Base-by-base conservation (phyloP, 2,113 vertebrate genomes). In the Prunella himalayana region DNA sequence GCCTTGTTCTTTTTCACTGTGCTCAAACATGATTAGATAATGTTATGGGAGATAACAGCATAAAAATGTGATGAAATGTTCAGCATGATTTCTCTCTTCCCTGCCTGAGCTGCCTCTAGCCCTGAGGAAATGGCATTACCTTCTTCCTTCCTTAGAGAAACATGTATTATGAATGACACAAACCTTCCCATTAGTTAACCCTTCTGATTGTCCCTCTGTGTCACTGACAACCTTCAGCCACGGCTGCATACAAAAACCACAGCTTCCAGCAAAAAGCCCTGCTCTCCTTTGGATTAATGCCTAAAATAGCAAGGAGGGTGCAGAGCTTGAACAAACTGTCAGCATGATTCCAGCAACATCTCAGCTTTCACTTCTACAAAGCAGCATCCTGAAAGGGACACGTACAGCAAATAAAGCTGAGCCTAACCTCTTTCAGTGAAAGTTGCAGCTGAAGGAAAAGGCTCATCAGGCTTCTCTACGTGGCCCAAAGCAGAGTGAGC, bases 101-200 rank as follows among this genome's bases (percentile, higher is more conserved):
- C 70, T 89, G 41, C 81, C 87, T 68, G 75, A 81, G 77, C 53
- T 90, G 60, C 69, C 47, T 70, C 54, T 37, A 82, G 69, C 80
- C 82, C 53, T 24, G 57, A 89, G 49, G 71, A 91, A 91, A 81
- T 10, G 24, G 54, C 15, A 10, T 92, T 96, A 64, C 87, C 85
- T 41, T 93, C 60, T 90, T 90, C 45, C 54, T 72, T 80, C 72
- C 70, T 70, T 57, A 41, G 47, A 89, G 90, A 70, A 78, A 72
- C 66, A 30, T 61, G 33, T 84, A 73, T 82, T 84, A 72, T 91
- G 87, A 93, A 86, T 81, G 91, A 49, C 73, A 92, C 47, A 86
- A 88, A 72, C 72, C 68, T 95, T 94, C 82, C 79, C 64, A 49
- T 94, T 90, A 92, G 60, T 88, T 94, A 95, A 93, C 84, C 69